Evolutionary conservation across 1,140 invertebrate genomes (phyloP), one percentile per base, ranked within the genome.

Genomic region (Anadara kagoshimensis): DNA sequence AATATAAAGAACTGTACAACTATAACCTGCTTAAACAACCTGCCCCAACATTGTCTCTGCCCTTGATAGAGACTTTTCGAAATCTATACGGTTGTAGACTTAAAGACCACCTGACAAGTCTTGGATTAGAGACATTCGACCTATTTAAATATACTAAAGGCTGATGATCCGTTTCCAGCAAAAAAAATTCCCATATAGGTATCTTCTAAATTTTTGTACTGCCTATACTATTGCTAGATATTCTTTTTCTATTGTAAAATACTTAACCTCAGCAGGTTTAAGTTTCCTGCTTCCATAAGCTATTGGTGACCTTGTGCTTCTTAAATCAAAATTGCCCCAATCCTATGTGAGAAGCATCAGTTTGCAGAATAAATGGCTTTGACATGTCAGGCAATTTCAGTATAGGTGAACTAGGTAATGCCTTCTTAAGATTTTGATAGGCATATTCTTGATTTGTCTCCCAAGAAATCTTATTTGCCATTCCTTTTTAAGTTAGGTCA

Each of bases 181-280:
- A 41, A 47, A 74, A 74, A 44, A 68, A 61, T 14, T 51, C 22
- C 26, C 65, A 36, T 68, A 49, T 29, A 74, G 43, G 47, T 74
- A 69, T 26, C 68, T 68, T 5, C 45, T 44, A 7, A 74, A 57
- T 8, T 57, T 56, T 54, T 53, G 49, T 29, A 74, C 57, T 8
- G 58, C 58, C 64, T 65, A 68, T n/a, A 74, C 64, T 5, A 73
- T 67, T 11, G 64, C 71, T n/a, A 73, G 20, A 26, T 47, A 45
- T 66, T 73, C 70, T 47, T 68, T 73, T 49, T 73, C 71, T 24
- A 73, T 67, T 20, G 64, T 67, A 5, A 36, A 62, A 22, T 73
- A 73, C 14, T 73, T 68, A 11, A 62, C 41, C 41, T 73, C 56
- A 36, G 64, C 36, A 11, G 44, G 54, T 41, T 66, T 20, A 12